Conservation (phyloP, 2,797 vertebrate genomes). For the Toxotes lorentzi region DNA sequence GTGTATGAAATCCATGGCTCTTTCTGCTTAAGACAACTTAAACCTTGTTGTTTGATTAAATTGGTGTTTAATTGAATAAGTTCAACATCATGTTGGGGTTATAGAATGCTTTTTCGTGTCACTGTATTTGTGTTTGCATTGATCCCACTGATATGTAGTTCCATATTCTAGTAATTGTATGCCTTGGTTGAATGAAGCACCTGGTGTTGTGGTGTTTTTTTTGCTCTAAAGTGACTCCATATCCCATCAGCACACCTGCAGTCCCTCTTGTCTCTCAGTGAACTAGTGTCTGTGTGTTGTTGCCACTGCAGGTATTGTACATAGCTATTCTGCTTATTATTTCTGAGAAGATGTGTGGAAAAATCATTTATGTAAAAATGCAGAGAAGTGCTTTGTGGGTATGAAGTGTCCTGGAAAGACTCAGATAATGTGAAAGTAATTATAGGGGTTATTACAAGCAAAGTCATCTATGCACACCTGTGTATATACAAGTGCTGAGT, state of each 20-base stretch:
- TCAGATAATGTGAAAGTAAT: no score
- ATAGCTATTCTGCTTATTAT: neutral
- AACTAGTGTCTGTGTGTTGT: slow-evolving; percentile 4
- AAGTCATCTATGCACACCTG: neutral
- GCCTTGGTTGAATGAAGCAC: no score
- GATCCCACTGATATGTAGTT: neutral
- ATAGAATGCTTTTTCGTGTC: neutral
- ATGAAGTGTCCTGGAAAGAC: no score
- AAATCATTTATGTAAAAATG: neutral
- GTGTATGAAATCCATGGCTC: neutral
- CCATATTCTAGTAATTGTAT: neutral
- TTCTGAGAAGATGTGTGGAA: neutral
- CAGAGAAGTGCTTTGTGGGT: neutral
- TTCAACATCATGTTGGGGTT: neutral
- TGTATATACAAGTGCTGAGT: neutral
- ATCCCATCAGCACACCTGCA: neutral
- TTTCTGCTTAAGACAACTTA: neutral
- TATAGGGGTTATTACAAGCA: no score
- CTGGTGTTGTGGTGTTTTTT: slow-evolving; percentile 2
- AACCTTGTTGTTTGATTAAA: neutral
- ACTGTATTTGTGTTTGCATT: neutral
- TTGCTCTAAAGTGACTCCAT: slow-evolving; percentile 11
- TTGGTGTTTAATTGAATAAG: neutral
- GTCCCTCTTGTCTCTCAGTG: neutral
- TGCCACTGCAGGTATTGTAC: slow-evolving; percentile 20